Percentiles rank a stretch among this genome's conserved stretches.
Evolutionary conservation across 2,113 vertebrate genomes (phyloP).

Genomic region (Anhinga rufa): DNA sequence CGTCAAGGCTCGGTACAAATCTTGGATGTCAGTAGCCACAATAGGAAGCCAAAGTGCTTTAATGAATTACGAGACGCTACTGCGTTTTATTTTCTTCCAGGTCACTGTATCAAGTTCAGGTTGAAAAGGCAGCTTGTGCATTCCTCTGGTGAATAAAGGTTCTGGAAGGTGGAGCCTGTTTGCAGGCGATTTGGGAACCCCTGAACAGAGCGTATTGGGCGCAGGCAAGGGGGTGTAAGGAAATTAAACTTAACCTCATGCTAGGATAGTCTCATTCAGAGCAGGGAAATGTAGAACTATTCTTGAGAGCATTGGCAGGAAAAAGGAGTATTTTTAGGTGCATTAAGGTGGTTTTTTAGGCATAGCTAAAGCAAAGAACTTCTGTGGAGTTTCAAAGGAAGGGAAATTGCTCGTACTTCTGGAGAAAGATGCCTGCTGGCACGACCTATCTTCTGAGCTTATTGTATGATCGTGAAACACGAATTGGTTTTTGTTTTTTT

Average conservation of each 20-base stretch:
- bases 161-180: not conserved
- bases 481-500: not conserved
- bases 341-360: not conserved
- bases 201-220: fast-evolving
- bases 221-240: not conserved
- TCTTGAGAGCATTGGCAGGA: not conserved
- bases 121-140: not conserved
- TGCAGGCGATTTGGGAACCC: not conserved
- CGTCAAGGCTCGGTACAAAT: too few relatives aligned
- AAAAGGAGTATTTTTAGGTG: not conserved
- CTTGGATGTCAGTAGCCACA: not conserved
- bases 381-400: not conserved
- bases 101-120: not conserved
- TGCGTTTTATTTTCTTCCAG: not conserved
- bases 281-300: not conserved
- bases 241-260: not conserved
- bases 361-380: not conserved
- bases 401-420: not conserved
- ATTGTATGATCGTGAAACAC: not conserved
- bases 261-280: not conserved
- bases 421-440: not conserved
- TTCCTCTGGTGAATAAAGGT: not conserved
- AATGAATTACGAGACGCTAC: not conserved
- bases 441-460: not conserved
- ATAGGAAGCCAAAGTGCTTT: not conserved